Evolutionary conservation across 1,140 invertebrate species (phyloP).

Genomic region (Platorchestia sp.): DNA sequence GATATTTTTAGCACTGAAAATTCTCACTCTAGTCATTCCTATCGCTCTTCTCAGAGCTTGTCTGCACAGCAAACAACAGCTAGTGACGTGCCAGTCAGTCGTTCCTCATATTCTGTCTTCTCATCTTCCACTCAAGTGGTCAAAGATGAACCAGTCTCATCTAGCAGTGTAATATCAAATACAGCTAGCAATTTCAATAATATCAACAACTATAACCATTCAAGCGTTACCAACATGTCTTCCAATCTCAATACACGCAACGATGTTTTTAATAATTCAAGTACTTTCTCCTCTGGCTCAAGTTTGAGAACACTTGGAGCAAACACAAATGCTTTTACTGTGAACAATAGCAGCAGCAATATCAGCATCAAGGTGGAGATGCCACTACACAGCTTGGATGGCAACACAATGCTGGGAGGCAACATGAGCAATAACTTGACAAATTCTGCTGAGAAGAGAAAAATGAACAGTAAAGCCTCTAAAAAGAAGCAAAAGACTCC

Average conservation of each 20-base stretch:
- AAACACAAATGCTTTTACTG: constrained; percentile 42
- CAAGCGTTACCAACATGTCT: constrained; percentile 17
- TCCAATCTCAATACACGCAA: constrained; percentile 12
- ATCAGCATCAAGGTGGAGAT: constrained; percentile 47
- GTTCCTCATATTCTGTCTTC: not conserved
- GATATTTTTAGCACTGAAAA: constrained; percentile 46
- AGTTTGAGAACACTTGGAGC: not conserved
- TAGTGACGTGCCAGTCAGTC: not conserved
- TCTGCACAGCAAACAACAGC: not conserved
- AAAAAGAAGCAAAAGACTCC: constrained; percentile 10
- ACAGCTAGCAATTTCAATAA: constrained; percentile 22
- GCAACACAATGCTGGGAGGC: constrained; percentile 28
- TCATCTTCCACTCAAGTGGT: not conserved
- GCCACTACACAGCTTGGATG: constrained; percentile 34
- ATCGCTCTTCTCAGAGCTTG: not conserved
- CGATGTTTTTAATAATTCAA: constrained; percentile 14
- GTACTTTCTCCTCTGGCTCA: not conserved
- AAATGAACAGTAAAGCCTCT: not conserved
- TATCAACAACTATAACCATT: constrained; percentile 35
- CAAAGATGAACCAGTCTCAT: constrained; percentile 36
- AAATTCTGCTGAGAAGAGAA: constrained; percentile 36
- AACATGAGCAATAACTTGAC: not conserved
- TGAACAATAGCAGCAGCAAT: constrained; percentile 42
- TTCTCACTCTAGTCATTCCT: not conserved
- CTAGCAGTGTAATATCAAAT: constrained; percentile 29